These are phyloP conservation scores for Tragelaphus eurycerus DNA, from an alignment of 2,797 vertebrate genomes.

Conservation along the genomic window DNA sequence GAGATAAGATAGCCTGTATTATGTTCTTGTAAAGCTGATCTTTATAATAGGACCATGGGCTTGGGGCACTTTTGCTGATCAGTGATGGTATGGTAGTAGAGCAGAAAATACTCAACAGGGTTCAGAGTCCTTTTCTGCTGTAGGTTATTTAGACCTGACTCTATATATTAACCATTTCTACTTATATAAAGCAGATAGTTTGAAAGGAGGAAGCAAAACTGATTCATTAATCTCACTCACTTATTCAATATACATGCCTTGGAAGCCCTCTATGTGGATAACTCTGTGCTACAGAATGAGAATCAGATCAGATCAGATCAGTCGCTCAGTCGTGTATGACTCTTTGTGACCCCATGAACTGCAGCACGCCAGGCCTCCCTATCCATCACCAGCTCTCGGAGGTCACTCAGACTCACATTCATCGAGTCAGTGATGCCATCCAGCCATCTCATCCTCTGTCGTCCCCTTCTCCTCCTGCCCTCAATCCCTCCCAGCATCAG, in stretches of 20 bases:
- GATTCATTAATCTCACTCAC: neutral
- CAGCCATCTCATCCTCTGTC: too few species aligned
- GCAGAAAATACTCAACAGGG: neutral
- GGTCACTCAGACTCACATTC: too few species aligned
- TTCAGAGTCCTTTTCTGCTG: neutral
- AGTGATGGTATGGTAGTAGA: neutral
- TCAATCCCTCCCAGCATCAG: too few species aligned
- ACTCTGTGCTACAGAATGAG: neutral
- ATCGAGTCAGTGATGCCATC: too few species aligned
- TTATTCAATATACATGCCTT: neutral
- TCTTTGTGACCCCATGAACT: too few species aligned
- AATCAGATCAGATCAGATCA: neutral
- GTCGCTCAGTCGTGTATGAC: too few species aligned
- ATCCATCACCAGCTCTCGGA: too few species aligned
- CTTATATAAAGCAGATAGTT: constrained; percentile 5
- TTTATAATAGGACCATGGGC: neutral
- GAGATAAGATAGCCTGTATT: neutral
- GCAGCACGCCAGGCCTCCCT: too few species aligned
- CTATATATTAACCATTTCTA: neutral
- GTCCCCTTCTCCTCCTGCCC: too few species aligned
- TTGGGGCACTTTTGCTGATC: neutral
- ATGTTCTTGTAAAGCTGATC: neutral
- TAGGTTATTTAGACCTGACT: neutral
- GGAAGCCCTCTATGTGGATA: neutral
- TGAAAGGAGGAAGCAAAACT: constrained; percentile 16